These are phyloP conservation scores for Caenorhabditis zanzibari DNA, from an alignment of 2,888 invertebrate genomes.

Conservation along the genomic window DNA sequence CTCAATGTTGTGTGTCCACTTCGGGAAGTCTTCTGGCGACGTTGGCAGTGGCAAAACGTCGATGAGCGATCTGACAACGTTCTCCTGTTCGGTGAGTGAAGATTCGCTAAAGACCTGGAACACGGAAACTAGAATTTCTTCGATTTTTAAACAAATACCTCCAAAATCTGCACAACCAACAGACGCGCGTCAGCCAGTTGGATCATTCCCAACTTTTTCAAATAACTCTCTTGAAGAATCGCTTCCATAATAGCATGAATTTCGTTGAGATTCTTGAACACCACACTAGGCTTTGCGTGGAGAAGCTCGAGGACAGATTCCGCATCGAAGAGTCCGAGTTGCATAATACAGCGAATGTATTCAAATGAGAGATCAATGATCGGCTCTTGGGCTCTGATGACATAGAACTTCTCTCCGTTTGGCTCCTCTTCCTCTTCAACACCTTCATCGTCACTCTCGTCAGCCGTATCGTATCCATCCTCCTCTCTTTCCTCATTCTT, in stretches of 20 bases:
- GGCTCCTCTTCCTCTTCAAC: background rate
- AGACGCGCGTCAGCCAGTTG: background rate
- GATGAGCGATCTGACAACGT: background rate
- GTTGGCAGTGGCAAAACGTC: background rate
- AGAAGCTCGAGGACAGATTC: constrained; percentile 17
- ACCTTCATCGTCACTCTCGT: background rate
- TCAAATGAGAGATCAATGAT: background rate
- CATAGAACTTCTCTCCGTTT: background rate
- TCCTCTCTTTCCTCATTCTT: background rate
- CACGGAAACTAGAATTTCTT: no score
- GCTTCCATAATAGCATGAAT: background rate
- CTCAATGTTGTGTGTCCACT: background rate
- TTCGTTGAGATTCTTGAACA: background rate
- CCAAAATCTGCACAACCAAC: background rate
- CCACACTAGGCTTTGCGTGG: background rate
- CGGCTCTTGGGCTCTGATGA: background rate
- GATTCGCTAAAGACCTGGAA: background rate
- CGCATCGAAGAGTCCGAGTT: constrained; percentile 24
- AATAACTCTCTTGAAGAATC: background rate
- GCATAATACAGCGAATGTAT: constrained; percentile 1
- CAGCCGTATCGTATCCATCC: no score
- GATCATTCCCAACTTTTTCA: background rate
- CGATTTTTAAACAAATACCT: no score
- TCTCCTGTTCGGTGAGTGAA: background rate
- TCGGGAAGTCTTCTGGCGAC: background rate